Evolutionary conservation across 2,113 vertebrate genomes (phyloP), one percentile per base, ranked within the genome.

Genomic region (Ammospiza caudacuta): DNA sequence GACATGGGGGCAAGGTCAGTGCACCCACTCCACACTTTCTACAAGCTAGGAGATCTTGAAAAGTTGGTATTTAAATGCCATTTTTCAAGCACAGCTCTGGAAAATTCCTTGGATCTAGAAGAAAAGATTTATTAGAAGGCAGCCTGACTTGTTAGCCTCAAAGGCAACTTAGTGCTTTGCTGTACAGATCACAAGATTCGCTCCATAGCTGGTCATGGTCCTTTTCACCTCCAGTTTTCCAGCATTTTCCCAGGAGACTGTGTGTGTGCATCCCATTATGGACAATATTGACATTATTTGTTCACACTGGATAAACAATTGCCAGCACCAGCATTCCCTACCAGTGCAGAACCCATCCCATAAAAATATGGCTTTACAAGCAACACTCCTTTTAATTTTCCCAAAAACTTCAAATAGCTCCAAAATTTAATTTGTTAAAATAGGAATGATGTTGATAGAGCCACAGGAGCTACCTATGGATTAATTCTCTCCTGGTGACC

Each of bases 1-100:
- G 52, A 67, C 0, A 0, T 5, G 9, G 21, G 43, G 44, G 10
- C 0, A 2, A 73, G 29, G 33, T 27, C 46, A 89, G 22, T 5
- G 8, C 20, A 29, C 15, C 4, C 14, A 4, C 19, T 86, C n/a
- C 12, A 59, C n/a, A 67, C 43, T 28, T 77, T 49, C 35, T 51
- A 63, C 54, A 57, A 68, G 44, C 43, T 12, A 1, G 1, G 9
- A 70, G 9, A 25, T 41, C 70, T 80, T 86, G 70, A 55, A 80
- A 81, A 63, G 0, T 3, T 33, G 25, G 47, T 7, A 31, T 69
- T 82, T 64, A 49, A 89, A 81, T 8, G 47, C 7, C 37, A 27
- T 43, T 90, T 76, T 25, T 31, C 58, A 35, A 24, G 29, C 23
- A 64, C 4, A 9, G 28, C n/a, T 43, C 47, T 49, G 37, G 37